Base-by-base conservation (phyloP, 2,797 vertebrate genomes). In the Linurgus olivaceus region DNA sequence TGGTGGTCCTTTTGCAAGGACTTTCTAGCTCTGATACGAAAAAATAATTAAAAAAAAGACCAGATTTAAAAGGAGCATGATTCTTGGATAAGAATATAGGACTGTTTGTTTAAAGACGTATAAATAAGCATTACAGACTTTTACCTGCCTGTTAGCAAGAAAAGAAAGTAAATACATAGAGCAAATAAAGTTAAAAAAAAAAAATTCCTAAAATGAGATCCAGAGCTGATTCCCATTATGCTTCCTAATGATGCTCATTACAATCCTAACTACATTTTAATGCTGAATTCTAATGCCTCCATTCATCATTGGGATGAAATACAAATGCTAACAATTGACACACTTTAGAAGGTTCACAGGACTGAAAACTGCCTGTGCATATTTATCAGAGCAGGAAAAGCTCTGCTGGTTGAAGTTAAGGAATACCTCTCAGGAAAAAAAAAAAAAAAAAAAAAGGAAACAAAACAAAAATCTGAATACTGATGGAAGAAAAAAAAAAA, bases 251-350 rank as follows among this genome's bases (percentile, higher is more conserved):
- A 97, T 91, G 85, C 89, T 98, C 96, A 96, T 98, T 97, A 97
- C 81, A 97, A 88, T 42, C 85, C 86, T 97, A 97, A 97, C 90
- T 97, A 80, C 96, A 96, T 97, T 97, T 98, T 97, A 98, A 98
- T 97, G 96, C 94, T 95, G 93, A 96, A 95, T 95, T 89, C 50
- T 97, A 97, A 96, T 97, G 94, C 67, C 58, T 95, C 50, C 95
- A 97, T 98, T 96, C 86, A 97, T 98, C 97, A 97, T 52, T 86
- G 42, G 76, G 96, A 93, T 84, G 87, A 94, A 97, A 95, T 90
- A 96, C 13, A 83, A 95, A 95, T 87, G 87, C 87, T 97, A 93
- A 97, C 93, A 97, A 96, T 95, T 97, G 96, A 95, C 44, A 86
- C 94, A 94, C 79, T 82, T 94, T 87, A 67, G 63, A 92, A 89